Evolutionary conservation across 2,797 vertebrate species (phyloP), one percentile per base, ranked within the genome.

Genomic region (Okamejei kenojei): DNA sequence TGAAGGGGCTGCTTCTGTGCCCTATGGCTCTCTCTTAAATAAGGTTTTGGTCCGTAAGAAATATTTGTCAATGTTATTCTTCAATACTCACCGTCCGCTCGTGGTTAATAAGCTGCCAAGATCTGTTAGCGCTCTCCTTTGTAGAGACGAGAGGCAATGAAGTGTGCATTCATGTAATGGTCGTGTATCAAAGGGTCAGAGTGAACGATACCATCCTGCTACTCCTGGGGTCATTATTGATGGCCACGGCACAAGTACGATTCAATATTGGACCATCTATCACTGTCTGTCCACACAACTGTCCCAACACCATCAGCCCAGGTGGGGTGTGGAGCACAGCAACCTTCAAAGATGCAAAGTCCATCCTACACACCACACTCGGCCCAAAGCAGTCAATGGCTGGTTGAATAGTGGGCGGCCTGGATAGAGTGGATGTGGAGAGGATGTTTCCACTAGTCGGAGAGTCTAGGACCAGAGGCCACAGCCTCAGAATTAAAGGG

Each of bases 141-240:
- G 94, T 93, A 94, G 93, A 93, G 82, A 93, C 94, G 94, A 93
- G 94, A 77, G 71, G 84, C 11, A 93, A 93, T 78, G 0, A 0
- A 81, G 68, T 93, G 79, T 86, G 58, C 6, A 0, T n/a, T 13
- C n/a, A 11, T 86, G 13, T 29, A 86, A 26, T 26, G 11, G 2
- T 61, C 6, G 26, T n/a, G 26, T 26, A 19, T 17, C 29, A n/a
- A 63, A 15, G 10, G 84, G 26, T 65, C 93, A 93, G 94, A 90
- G 86, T 93, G 94, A 93, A 94, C 93, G 94, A 68, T 2, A 77
- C 93, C 93, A 94, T 93, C 93, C 94, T 94, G 95, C 95, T 95
- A 94, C 94, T 74, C 38, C 63, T 0, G 0, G 19, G 95, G 97
- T 94, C 94, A 97, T 97, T 96, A 96, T 97, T 96, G 93, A 97